phyloP scores from a whole-genome alignment of 2,113 vertebrate species.

The Zosterops lateralis region DNA sequence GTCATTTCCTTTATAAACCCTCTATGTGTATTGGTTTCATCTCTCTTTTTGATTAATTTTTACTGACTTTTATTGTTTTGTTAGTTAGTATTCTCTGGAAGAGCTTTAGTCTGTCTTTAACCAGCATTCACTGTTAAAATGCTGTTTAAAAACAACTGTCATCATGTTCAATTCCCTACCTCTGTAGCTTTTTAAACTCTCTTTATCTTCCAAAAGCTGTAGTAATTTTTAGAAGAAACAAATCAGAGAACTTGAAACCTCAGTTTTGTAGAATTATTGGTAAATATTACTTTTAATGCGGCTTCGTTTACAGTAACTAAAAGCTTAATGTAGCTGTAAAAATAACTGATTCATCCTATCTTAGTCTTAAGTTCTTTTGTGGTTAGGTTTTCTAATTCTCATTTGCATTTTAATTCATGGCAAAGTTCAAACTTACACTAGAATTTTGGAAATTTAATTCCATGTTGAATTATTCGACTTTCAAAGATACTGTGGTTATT shows the following conservation, averaged over 20 bases:
- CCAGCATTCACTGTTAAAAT: not conserved
- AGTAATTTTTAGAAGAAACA: not conserved
- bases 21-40: rapidly evolving
- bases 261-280: not conserved
- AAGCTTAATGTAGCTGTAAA: not conserved
- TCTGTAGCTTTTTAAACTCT: not conserved
- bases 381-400: not conserved
- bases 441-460: not conserved
- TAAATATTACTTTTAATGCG: not conserved
- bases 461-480: not conserved
- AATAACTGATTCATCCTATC: not conserved
- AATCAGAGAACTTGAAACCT: not conserved
- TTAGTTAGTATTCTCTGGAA: not conserved
- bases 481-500: not conserved
- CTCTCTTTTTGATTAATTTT: not conserved
- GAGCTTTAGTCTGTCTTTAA: not conserved
- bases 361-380: not conserved
- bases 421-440: not conserved
- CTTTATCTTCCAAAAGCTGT: not conserved
- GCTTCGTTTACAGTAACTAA: not conserved
- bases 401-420: not conserved
- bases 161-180: not conserved
- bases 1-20: not conserved
- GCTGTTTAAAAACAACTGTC: not conserved
- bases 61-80: not conserved